Base-by-base conservation (phyloP, 1,140 invertebrate species). In the Brachionus paranguensis region DNA sequence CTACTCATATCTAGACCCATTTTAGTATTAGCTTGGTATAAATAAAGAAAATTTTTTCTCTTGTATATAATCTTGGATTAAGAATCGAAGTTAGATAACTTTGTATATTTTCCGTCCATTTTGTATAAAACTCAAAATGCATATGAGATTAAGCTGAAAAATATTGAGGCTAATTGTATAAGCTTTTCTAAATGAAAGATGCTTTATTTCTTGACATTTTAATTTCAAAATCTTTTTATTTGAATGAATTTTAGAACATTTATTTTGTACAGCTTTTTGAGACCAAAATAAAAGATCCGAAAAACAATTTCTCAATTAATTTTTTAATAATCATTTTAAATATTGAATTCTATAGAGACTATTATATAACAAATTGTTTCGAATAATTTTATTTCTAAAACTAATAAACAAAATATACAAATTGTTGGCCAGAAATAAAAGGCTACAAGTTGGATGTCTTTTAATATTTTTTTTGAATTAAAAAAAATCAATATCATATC, bases 91-190 rank as follows among this genome's bases (percentile, higher is more conserved):
- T 55, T 55, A 20, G 53, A 55, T 20, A 55, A 55, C n/a, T 50
- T n/a, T 55, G 20, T 55, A 55, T 55, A 24, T 55, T 55, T 55
- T 55, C 17, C 17, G 53, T 55, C 53, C 53, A 55, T 55, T 55
- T 20, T 55, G 5, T 55, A 20, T 14, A 47, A 47, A 47, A 47
- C 7, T 55, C 17, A 20, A 41, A 41, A 43, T 43, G 33, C n/a
- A 72, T 72, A 72, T 45, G 14, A 43, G 68, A 72, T 72, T 72
- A 72, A 5, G 64, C 11, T 24, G 5, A 72, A 37, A 43, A 72
- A 72, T 41, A 41, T 72, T 72, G 6, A 43, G 33, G n/a, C 43
- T 72, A 72, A 72, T 72, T 72, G 68, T 43, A 72, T 72, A 72
- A 72, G 68, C 68, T 72, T 72, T 68, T 72, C n/a, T 43, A 14